Base-by-base conservation (phyloP, 1,140 invertebrate species). In the Aphelinus atriplicis region DNA sequence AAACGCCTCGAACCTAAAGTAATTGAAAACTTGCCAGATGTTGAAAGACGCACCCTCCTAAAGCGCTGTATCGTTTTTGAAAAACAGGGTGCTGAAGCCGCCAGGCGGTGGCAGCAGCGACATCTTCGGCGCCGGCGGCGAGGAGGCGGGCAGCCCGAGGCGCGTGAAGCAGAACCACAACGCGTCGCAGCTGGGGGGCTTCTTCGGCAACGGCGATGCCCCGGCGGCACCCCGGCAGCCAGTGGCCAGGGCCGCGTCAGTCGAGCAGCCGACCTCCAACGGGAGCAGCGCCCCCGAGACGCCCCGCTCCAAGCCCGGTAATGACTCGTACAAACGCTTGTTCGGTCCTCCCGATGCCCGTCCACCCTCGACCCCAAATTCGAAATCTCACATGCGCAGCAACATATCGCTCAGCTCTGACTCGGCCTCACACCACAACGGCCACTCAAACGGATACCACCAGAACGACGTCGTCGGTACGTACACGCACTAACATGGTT, bases 51-150 rank as follows among this genome's bases (percentile, higher is more conserved):
- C 26, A 26, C 26, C 26, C 26, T 26, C 26, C 26, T 26, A 26
- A 26, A 26, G 26, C 26, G 26, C 26, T 26, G 26, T 26, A 26
- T 26, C 26, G 26, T 26, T 26, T 26, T 26, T 26, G 26, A 26
- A 26, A 26, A 26, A 26, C 26, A 92, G 92, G 83, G 91, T 92
- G 45, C 80, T 92, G 79, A 91, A 91, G 81, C 92, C 91, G n/a
- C 91, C 91, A 63, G 92, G 92, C 67, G 91, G 91, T 75, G 91
- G 90, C 4, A 90, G 88, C 78, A 91, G 90, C 80, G 90, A 92
- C 82, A 91, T 92, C 75, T 92, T 92, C 81, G 91, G 90, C 56
- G 73, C 84, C 4, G 78, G 80, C 3, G 79, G 79, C 3, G 84
- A 87, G 45, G 84, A 87, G 45, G 81, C 84, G 60, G 81, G 80